phyloP scores from a whole-genome alignment of 2,888 invertebrate species.

The Cephus pulcher region DNA sequence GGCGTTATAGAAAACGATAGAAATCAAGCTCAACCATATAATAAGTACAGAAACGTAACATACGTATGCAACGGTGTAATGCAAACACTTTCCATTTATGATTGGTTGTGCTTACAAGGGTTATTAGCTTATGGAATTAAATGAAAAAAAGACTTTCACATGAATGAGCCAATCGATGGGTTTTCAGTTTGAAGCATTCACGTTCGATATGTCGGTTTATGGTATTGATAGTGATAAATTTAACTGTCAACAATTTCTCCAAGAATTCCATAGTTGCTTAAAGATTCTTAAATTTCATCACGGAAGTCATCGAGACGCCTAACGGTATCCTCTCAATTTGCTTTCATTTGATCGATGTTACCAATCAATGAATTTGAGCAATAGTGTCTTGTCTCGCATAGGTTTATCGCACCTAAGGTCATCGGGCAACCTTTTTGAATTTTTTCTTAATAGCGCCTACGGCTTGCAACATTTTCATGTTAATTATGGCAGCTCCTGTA shows the following conservation, averaged over 20 bases:
- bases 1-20: not conserved
- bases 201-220: not conserved
- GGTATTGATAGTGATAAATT: not conserved
- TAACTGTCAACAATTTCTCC: not conserved
- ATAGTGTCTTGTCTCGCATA: constrained; percentile 23
- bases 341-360: not conserved
- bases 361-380: not conserved
- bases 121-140: not conserved
- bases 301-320: not conserved
- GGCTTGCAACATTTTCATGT: too few species aligned
- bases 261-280: not conserved
- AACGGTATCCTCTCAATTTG: not conserved
- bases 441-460: constrained; percentile 14
- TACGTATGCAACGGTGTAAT: not conserved
- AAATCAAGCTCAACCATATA: not conserved
- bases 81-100: not conserved
- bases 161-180: constrained; percentile 4
- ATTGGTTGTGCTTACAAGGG: not conserved
- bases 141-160: not conserved
- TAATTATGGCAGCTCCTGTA: too few species aligned
- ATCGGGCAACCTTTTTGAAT: constrained; percentile 34
- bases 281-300: not conserved
- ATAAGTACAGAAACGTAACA: not conserved
- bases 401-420: constrained; percentile 38
- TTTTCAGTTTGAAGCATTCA: not conserved